Conservation (phyloP, 2,797 vertebrate species). For the Setipinna tenuifilis region DNA sequence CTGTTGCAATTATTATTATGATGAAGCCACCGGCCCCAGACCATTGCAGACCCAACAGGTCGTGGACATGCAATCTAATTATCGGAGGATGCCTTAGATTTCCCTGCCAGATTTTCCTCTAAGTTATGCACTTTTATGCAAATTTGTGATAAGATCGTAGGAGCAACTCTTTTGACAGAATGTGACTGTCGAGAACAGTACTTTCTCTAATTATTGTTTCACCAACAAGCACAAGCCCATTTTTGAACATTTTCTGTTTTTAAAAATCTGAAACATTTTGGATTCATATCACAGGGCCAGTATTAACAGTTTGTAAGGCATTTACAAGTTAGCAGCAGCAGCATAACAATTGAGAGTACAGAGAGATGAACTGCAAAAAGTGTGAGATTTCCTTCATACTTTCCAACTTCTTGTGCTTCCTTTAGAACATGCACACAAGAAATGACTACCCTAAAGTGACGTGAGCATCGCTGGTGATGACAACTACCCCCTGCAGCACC, state of each 20-base stretch:
- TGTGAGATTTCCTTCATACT: neutral
- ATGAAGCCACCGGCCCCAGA: neutral
- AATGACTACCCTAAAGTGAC: neutral
- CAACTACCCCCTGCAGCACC: neutral
- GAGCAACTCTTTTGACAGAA: neutral
- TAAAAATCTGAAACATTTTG: neutral
- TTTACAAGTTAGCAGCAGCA: neutral
- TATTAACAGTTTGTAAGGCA: neutral
- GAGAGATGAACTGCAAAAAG: neutral
- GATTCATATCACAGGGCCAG: neutral
- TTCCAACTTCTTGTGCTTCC: neutral
- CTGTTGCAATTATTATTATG: neutral
- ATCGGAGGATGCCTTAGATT: neutral
- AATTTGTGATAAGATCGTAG: neutral
- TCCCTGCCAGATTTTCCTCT: neutral
- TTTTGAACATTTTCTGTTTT: neutral
- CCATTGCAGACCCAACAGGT: neutral
- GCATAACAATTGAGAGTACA: neutral
- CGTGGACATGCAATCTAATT: neutral
- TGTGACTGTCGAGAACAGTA: neutral
- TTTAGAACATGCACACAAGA: neutral
- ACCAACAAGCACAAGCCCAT: neutral
- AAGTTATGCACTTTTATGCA: neutral
- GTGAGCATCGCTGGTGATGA: neutral
- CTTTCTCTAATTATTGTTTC: neutral